These are phyloP conservation scores for Cynodonichthys magdalenae DNA, from an alignment of 2,797 vertebrate genomes.

Conservation along the genomic window DNA sequence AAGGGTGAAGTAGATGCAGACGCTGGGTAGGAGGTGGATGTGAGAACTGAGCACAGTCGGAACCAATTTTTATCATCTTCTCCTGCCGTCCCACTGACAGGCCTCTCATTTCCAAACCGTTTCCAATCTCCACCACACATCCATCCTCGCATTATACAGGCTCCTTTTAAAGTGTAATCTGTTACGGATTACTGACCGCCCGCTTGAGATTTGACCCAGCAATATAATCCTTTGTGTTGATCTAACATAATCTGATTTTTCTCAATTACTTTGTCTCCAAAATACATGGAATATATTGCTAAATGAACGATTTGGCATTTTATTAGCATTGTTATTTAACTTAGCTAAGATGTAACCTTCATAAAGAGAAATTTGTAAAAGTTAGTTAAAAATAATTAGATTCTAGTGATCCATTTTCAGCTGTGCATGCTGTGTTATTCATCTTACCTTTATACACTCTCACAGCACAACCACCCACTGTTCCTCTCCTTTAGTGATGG, in stretches of 20 bases:
- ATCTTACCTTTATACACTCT: conserved; percentile 33
- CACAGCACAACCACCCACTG: conserved; percentile 42
- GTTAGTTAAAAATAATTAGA: no score
- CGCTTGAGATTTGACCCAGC: conserved; percentile 74
- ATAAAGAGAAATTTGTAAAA: no score
- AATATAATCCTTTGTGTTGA: conserved; percentile 79
- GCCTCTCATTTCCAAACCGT: conserved; percentile 51
- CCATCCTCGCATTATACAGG: conserved; percentile 50
- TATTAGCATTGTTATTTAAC: conserved; percentile 8
- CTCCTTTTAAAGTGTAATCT: conserved; percentile 79
- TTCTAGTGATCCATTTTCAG: conserved; percentile 50
- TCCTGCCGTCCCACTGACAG: conserved; percentile 47
- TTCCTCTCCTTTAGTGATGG: conserved; percentile 57
- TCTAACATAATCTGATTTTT: conserved; percentile 78
- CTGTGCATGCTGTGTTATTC: conserved; percentile 45
- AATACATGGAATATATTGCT: conserved; percentile 61
- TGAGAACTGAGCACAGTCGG: conserved; percentile 55
- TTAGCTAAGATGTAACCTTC: no score
- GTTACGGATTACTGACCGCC: conserved; percentile 75
- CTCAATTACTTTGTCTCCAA: conserved; percentile 74
- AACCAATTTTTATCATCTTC: conserved; percentile 55
- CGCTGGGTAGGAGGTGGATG: conserved; percentile 43
- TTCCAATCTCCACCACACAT: conserved; percentile 52
- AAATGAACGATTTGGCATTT: conserved; percentile 63
- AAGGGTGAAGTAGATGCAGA: conserved; percentile 35